Percentiles rank a stretch among this genome's conserved stretches.
Evolutionary conservation across 2,888 invertebrate genomes (phyloP).

Genomic region (Drosophila demipolita): DNA sequence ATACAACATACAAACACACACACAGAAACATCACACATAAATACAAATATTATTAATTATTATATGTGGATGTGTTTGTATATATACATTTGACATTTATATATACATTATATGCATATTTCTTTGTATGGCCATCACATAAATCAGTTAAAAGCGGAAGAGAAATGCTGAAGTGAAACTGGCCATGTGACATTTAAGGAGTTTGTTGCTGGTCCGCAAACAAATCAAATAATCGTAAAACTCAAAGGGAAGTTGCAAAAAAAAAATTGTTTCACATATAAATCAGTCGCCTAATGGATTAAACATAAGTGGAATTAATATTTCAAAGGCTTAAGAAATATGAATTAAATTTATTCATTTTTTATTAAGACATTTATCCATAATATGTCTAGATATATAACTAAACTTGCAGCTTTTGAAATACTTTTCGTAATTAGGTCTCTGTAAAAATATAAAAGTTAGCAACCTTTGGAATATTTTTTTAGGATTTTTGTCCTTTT

Average conservation of each 20-base stretch:
- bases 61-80: constrained; percentile 59
- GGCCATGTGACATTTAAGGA: constrained; percentile 76
- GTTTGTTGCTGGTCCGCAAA: constrained; percentile 39
- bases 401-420: background rate
- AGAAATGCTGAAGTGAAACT: constrained; percentile 74
- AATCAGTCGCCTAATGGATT: constrained; percentile 55
- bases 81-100: constrained; percentile 1
- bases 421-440: background rate
- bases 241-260: constrained; percentile 31
- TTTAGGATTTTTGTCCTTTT: background rate
- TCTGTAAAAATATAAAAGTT: too few species aligned
- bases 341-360: background rate
- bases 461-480: background rate
- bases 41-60: constrained; percentile 67
- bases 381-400: background rate
- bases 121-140: constrained; percentile 64
- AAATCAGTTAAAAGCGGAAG: constrained; percentile 66
- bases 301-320: constrained; percentile 33
- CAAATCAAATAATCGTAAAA: constrained; percentile 63
- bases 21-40: background rate
- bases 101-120: constrained; percentile 59
- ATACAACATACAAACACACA: background rate
- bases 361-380: background rate
- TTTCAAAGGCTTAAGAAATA: background rate
- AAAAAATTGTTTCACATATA: constrained; percentile 26